A percentile compares a stretch with the other conserved stretches of the same genome.
phyloP scores from a whole-genome alignment of 2,888 invertebrate species.

The Eulithis testata region DNA sequence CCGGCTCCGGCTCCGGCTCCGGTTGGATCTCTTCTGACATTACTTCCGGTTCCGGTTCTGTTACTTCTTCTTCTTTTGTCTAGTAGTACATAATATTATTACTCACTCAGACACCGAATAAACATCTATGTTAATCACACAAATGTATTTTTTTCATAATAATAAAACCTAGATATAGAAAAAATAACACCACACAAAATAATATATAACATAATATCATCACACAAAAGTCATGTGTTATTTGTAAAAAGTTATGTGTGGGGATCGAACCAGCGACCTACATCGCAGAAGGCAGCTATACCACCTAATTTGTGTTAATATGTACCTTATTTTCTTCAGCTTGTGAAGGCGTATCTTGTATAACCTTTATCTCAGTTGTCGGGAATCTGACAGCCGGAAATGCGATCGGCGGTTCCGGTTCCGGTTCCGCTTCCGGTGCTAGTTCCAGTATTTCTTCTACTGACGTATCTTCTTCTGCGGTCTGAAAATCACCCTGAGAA shows the following conservation, averaged over 20 bases:
- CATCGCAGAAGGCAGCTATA: no score
- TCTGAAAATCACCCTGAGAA: slow-evolving; percentile 19
- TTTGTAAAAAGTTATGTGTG: no score
- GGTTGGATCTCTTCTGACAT: slow-evolving; percentile 13
- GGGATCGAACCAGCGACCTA: no score
- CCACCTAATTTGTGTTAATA: no score
- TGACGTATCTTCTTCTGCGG: slow-evolving; percentile 28
- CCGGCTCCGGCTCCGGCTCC: slow-evolving; percentile 33
- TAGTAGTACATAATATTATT: slow-evolving; percentile 27
- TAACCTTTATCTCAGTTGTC: slow-evolving; percentile 76
- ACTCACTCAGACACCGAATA: no score
- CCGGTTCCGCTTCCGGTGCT: no score
- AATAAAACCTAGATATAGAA: no score
- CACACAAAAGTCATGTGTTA: no score
- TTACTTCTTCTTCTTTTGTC: slow-evolving; percentile 70
- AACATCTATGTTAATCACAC: no score
- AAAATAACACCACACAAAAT: no score
- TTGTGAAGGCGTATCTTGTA: slow-evolving; percentile 49
- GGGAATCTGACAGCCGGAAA: slow-evolving; percentile 79
- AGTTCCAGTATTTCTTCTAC: slow-evolving; percentile 22
- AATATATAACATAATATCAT: no score
- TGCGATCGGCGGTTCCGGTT: slow-evolving; percentile 41
- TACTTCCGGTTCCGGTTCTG: slow-evolving; percentile 47
- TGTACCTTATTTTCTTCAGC: slow-evolving; percentile 59
- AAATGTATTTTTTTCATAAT: no score